Conservation (phyloP, 1,140 invertebrate genomes). For the Drosophila burlai region DNA sequence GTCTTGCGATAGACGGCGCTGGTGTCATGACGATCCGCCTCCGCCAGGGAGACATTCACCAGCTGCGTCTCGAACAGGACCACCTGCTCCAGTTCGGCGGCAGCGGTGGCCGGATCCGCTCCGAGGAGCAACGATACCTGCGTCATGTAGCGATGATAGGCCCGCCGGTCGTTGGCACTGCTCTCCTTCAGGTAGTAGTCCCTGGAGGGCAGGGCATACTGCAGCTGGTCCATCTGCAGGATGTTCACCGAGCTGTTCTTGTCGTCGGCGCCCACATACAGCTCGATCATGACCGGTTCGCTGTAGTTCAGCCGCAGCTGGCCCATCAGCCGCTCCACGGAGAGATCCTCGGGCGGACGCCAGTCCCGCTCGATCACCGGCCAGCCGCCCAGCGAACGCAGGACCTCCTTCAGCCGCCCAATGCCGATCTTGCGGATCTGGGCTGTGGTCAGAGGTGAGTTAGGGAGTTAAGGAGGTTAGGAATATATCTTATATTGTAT, state of each 20-base stretch:
- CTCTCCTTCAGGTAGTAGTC: constrained; percentile 93
- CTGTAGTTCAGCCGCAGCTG: constrained; percentile 90
- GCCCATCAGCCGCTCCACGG: constrained; percentile 89
- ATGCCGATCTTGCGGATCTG: constrained; percentile 91
- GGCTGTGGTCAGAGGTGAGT: constrained; percentile 84
- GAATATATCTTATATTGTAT: no score
- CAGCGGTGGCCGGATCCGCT: constrained; percentile 88
- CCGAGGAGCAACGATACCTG: constrained; percentile 91
- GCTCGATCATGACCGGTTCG: constrained; percentile 91
- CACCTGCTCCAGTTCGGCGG: constrained; percentile 89
- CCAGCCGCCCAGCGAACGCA: constrained; percentile 91
- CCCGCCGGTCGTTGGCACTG: constrained; percentile 88
- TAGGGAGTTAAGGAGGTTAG: no score
- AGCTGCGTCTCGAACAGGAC: constrained; percentile 91
- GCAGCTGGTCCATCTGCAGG: constrained; percentile 94
- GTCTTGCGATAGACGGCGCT: constrained; percentile 91
- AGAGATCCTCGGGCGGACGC: constrained; percentile 86
- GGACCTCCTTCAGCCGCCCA: constrained; percentile 87
- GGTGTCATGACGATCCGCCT: constrained; percentile 93
- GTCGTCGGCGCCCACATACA: constrained; percentile 94
- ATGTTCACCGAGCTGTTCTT: constrained; percentile 94
- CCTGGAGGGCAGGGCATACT: constrained; percentile 91
- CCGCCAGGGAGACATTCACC: constrained; percentile 91
- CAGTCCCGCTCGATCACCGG: constrained; percentile 90
- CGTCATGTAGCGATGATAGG: constrained; percentile 93